Percentiles rank a stretch among this genome's conserved stretches.
These are phyloP conservation scores for Erethizon dorsatum DNA, from an alignment of 2,797 vertebrate species.

Conservation along the genomic window DNA sequence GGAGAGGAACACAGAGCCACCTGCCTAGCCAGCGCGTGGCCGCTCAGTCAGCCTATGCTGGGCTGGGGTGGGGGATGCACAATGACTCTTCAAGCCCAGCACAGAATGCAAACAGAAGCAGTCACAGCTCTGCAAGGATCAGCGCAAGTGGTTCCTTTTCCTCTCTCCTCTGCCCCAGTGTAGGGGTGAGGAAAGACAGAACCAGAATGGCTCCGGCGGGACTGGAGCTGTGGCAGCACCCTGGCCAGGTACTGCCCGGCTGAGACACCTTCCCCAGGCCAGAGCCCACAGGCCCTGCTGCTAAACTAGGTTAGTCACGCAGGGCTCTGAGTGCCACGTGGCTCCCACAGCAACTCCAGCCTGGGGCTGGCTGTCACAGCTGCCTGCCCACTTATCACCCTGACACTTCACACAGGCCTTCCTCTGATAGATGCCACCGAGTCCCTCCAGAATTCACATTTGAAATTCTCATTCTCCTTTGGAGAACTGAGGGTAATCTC, in stretches of 20 bases:
- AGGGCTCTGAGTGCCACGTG: conserved; percentile 68
- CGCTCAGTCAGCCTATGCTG: conserved; percentile 12
- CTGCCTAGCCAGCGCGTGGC: neutral
- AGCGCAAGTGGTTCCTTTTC: neutral
- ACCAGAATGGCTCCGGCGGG: neutral
- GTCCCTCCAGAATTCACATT: conserved; percentile 7
- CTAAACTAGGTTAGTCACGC: conserved; percentile 63
- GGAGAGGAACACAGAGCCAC: neutral
- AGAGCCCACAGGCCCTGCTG: conserved; percentile 45
- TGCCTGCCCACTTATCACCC: conserved; percentile 86
- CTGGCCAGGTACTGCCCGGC: neutral
- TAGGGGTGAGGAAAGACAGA: neutral
- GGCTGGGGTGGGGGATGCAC: conserved; percentile 39
- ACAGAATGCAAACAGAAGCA: neutral
- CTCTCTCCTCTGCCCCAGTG: neutral
- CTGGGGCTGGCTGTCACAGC: conserved; percentile 80
- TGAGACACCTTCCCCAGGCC: conserved; percentile 42
- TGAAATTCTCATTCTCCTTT: conserved; percentile 35
- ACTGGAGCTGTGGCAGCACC: no score
- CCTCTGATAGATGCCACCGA: conserved; percentile 35
- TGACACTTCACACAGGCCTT: conserved; percentile 58
- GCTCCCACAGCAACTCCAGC: conserved; percentile 86
- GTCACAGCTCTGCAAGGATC: neutral
- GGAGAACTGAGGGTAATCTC: neutral
- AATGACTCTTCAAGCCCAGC: conserved; percentile 30